Conservation (phyloP, 2,888 invertebrate genomes). For the Terebella lapidaria region DNA sequence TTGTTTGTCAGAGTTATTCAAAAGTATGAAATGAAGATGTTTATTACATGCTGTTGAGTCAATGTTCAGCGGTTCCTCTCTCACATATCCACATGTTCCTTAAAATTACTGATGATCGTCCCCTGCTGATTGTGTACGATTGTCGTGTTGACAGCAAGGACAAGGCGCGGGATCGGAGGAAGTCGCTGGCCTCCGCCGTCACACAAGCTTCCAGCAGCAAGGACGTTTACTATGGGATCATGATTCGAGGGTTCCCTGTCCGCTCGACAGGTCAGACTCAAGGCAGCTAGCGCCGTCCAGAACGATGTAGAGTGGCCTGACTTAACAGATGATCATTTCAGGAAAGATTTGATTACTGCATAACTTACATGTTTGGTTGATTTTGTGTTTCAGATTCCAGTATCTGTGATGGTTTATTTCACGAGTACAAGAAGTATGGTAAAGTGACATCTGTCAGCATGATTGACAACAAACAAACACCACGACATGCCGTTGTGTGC, state of each 20-base stretch:
- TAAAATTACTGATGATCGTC: too few relatives aligned
- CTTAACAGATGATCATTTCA: too few relatives aligned
- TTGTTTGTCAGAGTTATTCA: too few relatives aligned
- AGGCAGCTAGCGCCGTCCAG: not conserved
- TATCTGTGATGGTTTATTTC: conserved; percentile 93
- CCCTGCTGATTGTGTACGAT: too few relatives aligned
- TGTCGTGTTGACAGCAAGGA: not conserved
- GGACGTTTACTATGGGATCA: conserved; percentile 29
- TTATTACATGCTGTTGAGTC: too few relatives aligned
- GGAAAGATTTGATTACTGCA: too few relatives aligned
- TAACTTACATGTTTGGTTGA: too few relatives aligned
- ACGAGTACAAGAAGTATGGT: conserved; percentile 97
- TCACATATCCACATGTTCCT: too few relatives aligned
- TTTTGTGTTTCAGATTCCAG: conserved; percentile 67
- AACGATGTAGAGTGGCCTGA: too few relatives aligned
- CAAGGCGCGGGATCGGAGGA: not conserved
- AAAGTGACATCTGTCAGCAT: conserved; percentile 94
- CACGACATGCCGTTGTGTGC: conserved; percentile 84
- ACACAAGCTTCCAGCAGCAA: not conserved
- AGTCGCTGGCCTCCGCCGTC: not conserved
- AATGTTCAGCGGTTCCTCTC: too few relatives aligned
- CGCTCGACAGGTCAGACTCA: conserved; percentile 42
- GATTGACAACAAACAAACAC: conserved; percentile 74
- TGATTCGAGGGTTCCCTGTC: conserved; percentile 40
- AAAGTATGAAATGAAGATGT: too few relatives aligned